A percentile compares a stretch with the other conserved stretches of the same genome.
Evolutionary conservation across 1,140 invertebrate genomes (phyloP).

Genomic region (Scaptomyza montana): DNA sequence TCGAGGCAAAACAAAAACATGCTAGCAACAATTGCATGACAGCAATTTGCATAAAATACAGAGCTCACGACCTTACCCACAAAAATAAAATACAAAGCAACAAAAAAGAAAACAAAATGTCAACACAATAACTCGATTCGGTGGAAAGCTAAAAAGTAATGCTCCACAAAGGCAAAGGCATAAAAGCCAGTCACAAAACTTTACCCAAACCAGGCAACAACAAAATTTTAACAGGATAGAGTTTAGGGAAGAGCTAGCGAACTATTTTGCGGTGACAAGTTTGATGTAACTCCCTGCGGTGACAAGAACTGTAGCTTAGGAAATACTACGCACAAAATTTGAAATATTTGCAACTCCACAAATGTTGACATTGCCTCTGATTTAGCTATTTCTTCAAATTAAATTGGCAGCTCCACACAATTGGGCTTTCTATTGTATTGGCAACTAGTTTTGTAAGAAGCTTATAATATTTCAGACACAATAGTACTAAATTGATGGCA

Average conservation of each 20-base stretch:
- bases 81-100: constrained; percentile 21
- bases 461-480: constrained; percentile 39
- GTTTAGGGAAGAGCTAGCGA: constrained; percentile 53
- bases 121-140: constrained; percentile 76
- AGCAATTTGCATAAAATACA: constrained; percentile 66
- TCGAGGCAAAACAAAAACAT: constrained; percentile 31
- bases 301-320: background rate
- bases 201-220: constrained; percentile 33
- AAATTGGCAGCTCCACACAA: constrained; percentile 57
- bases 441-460: constrained; percentile 4
- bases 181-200: constrained; percentile 60
- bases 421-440: constrained; percentile 47
- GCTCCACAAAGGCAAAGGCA: constrained; percentile 61
- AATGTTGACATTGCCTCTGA: constrained; percentile 35
- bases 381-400: constrained; percentile 48
- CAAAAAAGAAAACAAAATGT: constrained; percentile 22
- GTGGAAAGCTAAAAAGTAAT: constrained; percentile 53
- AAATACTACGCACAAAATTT: constrained; percentile 56
- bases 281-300: constrained; percentile 55
- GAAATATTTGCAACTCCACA: constrained; percentile 65
- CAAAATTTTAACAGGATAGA: constrained; percentile 44
- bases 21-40: constrained; percentile 32
- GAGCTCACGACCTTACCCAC: background rate
- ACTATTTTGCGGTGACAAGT: constrained; percentile 69
- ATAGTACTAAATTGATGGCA: constrained; percentile 32